Conservation (phyloP, 2,888 invertebrate genomes). For the Lissocephala sabroskyi region DNA sequence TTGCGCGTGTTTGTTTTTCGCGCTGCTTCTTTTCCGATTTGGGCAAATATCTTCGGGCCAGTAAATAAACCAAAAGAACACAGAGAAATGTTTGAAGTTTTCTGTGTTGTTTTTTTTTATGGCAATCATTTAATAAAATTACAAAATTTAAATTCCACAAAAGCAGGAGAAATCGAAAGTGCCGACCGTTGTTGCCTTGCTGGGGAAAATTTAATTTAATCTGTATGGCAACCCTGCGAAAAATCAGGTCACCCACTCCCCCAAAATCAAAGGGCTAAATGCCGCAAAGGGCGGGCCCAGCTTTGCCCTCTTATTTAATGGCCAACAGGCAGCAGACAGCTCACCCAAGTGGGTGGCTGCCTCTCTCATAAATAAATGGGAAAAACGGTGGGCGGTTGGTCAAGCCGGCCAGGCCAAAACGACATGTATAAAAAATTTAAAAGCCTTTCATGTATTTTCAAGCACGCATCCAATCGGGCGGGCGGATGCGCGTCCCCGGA, state of each 20-base stretch:
- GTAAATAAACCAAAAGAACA: slow-evolving; percentile 8
- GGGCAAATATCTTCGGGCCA: slow-evolving; percentile 18
- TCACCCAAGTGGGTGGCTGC: no score
- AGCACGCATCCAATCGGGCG: slow-evolving; percentile 9
- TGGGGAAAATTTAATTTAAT: slow-evolving; percentile 45
- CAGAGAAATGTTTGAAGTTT: slow-evolving; percentile 1
- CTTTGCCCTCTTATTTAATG: slow-evolving; percentile 1
- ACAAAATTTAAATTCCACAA: no score
- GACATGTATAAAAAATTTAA: slow-evolving; percentile 40
- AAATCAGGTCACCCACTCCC: slow-evolving; percentile 21
- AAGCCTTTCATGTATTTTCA: slow-evolving; percentile 38
- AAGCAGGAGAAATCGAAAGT: slow-evolving; percentile 12
- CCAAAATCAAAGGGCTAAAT: slow-evolving; percentile 39
- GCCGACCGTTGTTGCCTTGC: slow-evolving; percentile 19
- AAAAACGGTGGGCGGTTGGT: slow-evolving; percentile 2
- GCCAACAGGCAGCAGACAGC: no score
- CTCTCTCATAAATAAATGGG: slow-evolving; percentile 3
- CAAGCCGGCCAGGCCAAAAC: background rate
- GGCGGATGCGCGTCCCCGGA: slow-evolving; percentile 32
- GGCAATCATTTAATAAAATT: no score
- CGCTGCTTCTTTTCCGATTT: background rate
- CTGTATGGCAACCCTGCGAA: slow-evolving; percentile 13
- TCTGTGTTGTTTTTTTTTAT: no score
- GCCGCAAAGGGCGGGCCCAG: slow-evolving; percentile 11
- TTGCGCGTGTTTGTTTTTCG: background rate